Percentiles rank a stretch among this genome's conserved stretches.
phyloP scores from a whole-genome alignment of 2,888 invertebrate genomes.

The Torymus tubicola region DNA sequence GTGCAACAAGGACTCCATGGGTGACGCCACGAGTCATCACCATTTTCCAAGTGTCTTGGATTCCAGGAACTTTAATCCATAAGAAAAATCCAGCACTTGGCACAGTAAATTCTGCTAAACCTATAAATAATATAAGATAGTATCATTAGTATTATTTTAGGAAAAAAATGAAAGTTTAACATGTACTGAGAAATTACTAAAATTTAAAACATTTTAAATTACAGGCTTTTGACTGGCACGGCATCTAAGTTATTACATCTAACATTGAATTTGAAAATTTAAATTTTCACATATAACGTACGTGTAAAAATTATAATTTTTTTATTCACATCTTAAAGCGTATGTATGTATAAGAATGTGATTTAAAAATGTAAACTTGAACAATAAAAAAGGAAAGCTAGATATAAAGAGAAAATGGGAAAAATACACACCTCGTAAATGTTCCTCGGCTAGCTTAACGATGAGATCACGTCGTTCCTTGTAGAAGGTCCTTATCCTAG shows the following conservation, averaged over 20 bases:
- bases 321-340: too few species aligned
- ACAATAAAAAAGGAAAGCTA: not conserved
- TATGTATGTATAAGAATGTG: too few species aligned
- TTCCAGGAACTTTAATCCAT: constrained; percentile 84
- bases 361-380: too few species aligned
- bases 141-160: too few species aligned
- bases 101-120: constrained; percentile 81
- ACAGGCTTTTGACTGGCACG: too few species aligned
- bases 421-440: constrained; percentile 77
- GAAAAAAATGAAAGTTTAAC: too few species aligned
- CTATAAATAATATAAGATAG: constrained; percentile 67
- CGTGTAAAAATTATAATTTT: too few species aligned
- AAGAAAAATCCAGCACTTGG: constrained; percentile 88
- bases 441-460: constrained; percentile 79
- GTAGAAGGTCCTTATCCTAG: constrained; percentile 81
- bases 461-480: constrained; percentile 81
- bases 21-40: constrained; percentile 83
- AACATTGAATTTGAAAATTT: too few species aligned
- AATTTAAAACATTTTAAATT: too few species aligned
- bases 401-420: not conserved
- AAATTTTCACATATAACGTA: too few species aligned
- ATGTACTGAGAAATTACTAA: too few species aligned
- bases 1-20: constrained; percentile 84
- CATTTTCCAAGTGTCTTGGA: constrained; percentile 86
- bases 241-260: too few species aligned